Conservation (phyloP, 2,888 invertebrate species). For the Caenorhabditis sinica region DNA sequence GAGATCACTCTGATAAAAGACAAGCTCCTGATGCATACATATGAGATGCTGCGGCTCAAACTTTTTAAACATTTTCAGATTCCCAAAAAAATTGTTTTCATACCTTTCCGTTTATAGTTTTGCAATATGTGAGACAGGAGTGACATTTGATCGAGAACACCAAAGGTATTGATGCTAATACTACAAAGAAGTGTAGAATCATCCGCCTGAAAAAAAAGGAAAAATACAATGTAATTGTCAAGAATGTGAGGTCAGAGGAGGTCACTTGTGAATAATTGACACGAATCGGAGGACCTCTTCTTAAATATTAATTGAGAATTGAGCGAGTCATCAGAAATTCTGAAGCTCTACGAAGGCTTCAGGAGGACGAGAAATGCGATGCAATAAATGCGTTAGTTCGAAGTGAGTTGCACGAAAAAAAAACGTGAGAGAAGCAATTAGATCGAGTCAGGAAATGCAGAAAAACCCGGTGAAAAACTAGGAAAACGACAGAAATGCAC, state of each 20-base stretch:
- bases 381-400: slow-evolving; percentile 53
- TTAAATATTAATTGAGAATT: slow-evolving; percentile 57
- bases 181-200: slow-evolving; percentile 17
- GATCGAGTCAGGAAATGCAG: slow-evolving; percentile 24
- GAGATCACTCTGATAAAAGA: too few relatives aligned
- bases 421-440: slow-evolving; percentile 30
- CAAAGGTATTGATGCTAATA: slow-evolving; percentile 5
- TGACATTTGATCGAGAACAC: slow-evolving; percentile 75
- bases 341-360: slow-evolving; percentile 27
- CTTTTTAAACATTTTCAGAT: too few relatives aligned
- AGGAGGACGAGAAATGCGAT: not conserved
- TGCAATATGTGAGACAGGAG: slow-evolving; percentile 80
- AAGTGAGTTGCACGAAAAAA: slow-evolving; percentile 24
- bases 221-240: slow-evolving; percentile 27
- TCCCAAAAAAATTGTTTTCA: not conserved
- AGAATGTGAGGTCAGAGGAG: slow-evolving; percentile 2
- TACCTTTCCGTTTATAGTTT: slow-evolving; percentile 69
- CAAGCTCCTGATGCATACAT: too few relatives aligned
- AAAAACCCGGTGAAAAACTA: too few relatives aligned
- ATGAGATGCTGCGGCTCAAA: not conserved
- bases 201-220: slow-evolving; percentile 19
- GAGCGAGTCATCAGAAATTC: slow-evolving; percentile 52
- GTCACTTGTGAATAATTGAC: slow-evolving; percentile 38
- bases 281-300: slow-evolving; percentile 28
- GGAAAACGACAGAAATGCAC: slow-evolving; percentile 42